Evolutionary conservation across 2,888 invertebrate genomes (phyloP).

Genomic region (Perizoma flavofasciatum): DNA sequence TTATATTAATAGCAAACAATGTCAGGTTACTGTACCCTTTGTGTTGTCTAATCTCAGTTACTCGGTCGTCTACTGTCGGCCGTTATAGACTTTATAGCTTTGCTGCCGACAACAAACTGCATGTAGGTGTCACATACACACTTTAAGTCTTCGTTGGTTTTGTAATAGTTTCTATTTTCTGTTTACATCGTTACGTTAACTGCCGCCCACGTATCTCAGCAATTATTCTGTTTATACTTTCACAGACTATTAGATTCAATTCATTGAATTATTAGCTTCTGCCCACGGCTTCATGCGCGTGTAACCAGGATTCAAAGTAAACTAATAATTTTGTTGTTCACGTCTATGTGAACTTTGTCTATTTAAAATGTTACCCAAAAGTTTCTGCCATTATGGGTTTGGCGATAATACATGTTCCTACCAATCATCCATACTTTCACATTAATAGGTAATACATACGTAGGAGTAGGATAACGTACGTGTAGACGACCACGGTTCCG

Average conservation of each 20-base stretch:
- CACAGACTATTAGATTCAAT: slow-evolving; percentile 6
- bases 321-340: too few species aligned
- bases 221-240: slow-evolving; percentile 11
- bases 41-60: slow-evolving; percentile 9
- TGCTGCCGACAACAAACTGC: not conserved
- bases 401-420: too few species aligned
- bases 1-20: slow-evolving; percentile 13
- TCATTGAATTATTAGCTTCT: not conserved
- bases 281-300: too few species aligned
- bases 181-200: slow-evolving; percentile 12
- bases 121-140: slow-evolving; percentile 11
- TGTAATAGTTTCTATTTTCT: slow-evolving; percentile 17
- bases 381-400: too few species aligned
- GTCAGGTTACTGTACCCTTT: slow-evolving; percentile 8
- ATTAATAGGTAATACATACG: too few species aligned
- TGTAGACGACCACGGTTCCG: too few species aligned
- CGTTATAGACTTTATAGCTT: slow-evolving; percentile 9
- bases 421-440: too few species aligned
- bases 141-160: slow-evolving; percentile 5
- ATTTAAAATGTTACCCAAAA: too few species aligned
- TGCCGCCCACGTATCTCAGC: slow-evolving; percentile 13
- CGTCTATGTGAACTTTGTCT: too few species aligned
- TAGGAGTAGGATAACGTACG: too few species aligned
- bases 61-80: not conserved
- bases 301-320: too few species aligned